Evolutionary conservation across 2,797 vertebrate genomes (phyloP).

Genomic region (Chelon labrosus): DNA sequence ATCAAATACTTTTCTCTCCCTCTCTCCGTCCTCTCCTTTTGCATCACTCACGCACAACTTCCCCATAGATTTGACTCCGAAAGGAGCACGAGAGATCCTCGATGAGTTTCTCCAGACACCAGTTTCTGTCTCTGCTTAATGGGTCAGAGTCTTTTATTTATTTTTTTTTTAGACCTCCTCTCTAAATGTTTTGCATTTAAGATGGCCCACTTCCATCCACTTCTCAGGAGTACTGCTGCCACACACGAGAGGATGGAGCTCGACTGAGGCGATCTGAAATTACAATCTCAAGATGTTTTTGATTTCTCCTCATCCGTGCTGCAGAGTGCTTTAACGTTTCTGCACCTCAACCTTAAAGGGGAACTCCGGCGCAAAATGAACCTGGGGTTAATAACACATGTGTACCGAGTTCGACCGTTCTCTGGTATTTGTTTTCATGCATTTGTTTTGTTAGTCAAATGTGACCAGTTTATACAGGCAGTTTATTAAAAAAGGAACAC

Average conservation of each 20-base stretch:
- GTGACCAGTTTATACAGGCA: too few relatives aligned
- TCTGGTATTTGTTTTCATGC: too few relatives aligned
- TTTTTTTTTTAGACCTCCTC: constrained; percentile 28
- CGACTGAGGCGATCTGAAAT: not conserved
- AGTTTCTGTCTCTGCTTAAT: constrained; percentile 25
- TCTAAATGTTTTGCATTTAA: constrained; percentile 33
- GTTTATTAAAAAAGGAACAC: too few relatives aligned
- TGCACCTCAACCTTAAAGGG: not conserved
- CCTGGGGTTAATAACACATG: too few relatives aligned
- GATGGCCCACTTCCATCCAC: constrained; percentile 45
- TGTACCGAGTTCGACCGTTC: too few relatives aligned
- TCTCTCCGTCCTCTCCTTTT: constrained; percentile 14
- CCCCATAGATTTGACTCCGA: constrained; percentile 6
- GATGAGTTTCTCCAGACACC: constrained; percentile 14
- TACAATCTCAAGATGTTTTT: not conserved
- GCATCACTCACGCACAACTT: constrained; percentile 33
- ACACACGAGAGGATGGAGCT: not conserved
- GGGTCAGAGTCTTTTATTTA: constrained; percentile 35
- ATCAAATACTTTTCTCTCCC: constrained; percentile 18
- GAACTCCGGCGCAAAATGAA: too few relatives aligned
- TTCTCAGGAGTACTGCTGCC: constrained; percentile 14
- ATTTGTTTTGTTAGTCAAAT: too few relatives aligned
- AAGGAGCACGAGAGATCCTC: constrained; percentile 1
- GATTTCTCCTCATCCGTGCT: not conserved
- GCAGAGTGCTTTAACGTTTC: not conserved